These are phyloP conservation scores for Enteromius trimaculatus DNA, from an alignment of 2,797 vertebrate genomes.

Conservation along the genomic window DNA sequence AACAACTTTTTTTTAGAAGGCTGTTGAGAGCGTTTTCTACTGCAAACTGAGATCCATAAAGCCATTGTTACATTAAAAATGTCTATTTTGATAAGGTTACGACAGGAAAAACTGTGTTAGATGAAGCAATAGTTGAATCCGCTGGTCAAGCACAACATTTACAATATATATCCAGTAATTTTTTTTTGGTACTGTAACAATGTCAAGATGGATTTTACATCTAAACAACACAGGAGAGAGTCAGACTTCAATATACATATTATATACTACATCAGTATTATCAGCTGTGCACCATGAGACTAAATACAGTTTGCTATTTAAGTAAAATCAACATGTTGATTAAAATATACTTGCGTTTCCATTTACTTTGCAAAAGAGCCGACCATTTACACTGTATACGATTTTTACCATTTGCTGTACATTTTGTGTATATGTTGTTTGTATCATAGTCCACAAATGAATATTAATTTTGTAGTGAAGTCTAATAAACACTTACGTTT, in stretches of 20 bases:
- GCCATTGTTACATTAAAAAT: conserved; percentile 21
- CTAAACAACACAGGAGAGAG: not conserved
- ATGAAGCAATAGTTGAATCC: conserved; percentile 36
- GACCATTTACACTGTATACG: conserved; percentile 65
- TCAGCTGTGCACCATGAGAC: conserved; percentile 36
- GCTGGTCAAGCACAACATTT: conserved; percentile 7
- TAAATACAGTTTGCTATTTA: conserved; percentile 16
- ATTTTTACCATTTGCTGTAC: conserved; percentile 72
- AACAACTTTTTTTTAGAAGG: conserved; percentile 11
- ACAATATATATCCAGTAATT: not conserved
- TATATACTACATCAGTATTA: conserved; percentile 67
- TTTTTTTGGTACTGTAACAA: not conserved
- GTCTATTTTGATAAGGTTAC: conserved; percentile 9
- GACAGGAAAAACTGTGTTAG: conserved; percentile 22
- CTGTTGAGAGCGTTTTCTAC: conserved; percentile 9
- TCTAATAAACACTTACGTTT: conserved; percentile 79
- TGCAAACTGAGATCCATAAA: conserved; percentile 4
- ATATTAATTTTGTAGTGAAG: conserved; percentile 82
- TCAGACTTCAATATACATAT: conserved; percentile 12
- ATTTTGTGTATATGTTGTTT: conserved; percentile 82
- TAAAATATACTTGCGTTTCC: conserved; percentile 29
- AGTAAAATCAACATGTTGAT: conserved; percentile 32
- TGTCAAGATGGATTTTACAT: conserved; percentile 11
- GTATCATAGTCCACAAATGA: conserved; percentile 78
- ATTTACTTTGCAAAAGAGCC: conserved; percentile 57